Percentiles rank a stretch among this genome's conserved stretches.
Evolutionary conservation across 2,888 invertebrate species (phyloP).

Genomic region (Agrotis exclamationis): DNA sequence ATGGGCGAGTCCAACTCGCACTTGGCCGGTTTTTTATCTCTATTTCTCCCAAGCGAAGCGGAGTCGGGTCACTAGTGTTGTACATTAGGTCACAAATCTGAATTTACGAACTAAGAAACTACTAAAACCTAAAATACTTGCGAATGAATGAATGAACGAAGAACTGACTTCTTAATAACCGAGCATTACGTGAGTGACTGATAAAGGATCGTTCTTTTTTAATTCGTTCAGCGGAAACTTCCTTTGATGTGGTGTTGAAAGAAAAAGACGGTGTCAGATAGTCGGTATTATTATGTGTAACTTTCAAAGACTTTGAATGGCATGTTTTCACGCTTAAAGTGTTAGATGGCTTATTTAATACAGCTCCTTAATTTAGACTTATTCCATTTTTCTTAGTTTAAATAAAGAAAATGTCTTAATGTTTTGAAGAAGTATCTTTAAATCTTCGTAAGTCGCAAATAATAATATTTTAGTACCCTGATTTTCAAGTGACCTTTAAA

Average conservation of each 20-base stretch:
- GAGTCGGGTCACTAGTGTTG: too few relatives aligned
- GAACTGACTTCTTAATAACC: conserved; percentile 55
- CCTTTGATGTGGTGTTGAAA: conserved; percentile 33
- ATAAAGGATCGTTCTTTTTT: conserved; percentile 48
- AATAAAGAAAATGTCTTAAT: background rate
- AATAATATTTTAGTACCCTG: background rate
- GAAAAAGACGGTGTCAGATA: conserved; percentile 27
- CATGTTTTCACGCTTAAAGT: conserved; percentile 21
- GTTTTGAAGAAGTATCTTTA: background rate
- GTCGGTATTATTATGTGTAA: conserved; percentile 34
- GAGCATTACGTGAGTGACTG: conserved; percentile 52
- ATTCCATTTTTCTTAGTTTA: background rate
- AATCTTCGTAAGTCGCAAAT: background rate
- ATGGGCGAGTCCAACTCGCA: too few relatives aligned
- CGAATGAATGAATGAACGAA: conserved; percentile 29
- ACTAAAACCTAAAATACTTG: conserved; percentile 30
- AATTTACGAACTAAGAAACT: conserved; percentile 3
- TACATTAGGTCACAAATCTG: conserved; percentile 32
- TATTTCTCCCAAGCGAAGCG: too few relatives aligned
- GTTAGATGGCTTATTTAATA: background rate
- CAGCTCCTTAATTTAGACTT: background rate
- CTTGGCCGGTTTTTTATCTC: too few relatives aligned
- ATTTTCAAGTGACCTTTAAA: too few relatives aligned
- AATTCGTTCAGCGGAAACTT: conserved; percentile 36
- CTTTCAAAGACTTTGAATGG: conserved; percentile 22